Conservation (phyloP, 2,113 vertebrate genomes). For the Zosterops lateralis region DNA sequence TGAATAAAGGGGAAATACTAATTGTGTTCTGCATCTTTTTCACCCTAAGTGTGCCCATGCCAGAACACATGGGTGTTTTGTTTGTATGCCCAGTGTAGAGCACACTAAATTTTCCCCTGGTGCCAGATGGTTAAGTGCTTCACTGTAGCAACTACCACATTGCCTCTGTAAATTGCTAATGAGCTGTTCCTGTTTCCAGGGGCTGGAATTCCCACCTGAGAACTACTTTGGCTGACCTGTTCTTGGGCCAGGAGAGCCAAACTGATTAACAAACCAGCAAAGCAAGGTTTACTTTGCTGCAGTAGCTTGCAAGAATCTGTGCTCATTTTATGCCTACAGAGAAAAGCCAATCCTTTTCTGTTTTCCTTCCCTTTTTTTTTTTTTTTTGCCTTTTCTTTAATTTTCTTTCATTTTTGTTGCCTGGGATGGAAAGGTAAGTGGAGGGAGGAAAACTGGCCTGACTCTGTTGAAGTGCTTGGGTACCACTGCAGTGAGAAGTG, state of each 20-base stretch:
- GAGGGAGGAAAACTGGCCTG: not conserved
- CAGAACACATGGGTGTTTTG: not conserved
- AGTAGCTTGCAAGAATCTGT: not conserved
- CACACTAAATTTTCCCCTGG: not conserved
- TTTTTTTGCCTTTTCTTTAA: not conserved
- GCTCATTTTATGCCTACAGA: not conserved
- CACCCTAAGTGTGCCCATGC: not conserved
- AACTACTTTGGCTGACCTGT: not conserved
- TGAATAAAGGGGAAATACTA: not conserved
- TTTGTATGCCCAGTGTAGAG: not conserved
- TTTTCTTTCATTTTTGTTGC: not conserved
- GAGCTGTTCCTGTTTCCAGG: not conserved
- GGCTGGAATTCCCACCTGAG: not conserved
- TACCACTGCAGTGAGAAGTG: not conserved
- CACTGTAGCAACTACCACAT: not conserved
- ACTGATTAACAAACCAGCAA: not conserved
- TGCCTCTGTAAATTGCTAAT: not conserved
- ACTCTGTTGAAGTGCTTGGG: not conserved
- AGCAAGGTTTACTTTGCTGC: not conserved
- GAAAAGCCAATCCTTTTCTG: not conserved
- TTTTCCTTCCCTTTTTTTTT: accelerated
- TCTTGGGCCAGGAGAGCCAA: not conserved
- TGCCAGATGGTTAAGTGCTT: not conserved
- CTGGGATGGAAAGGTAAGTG: not conserved
- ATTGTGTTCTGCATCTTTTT: not conserved